Conservation (phyloP, 2,888 invertebrate genomes). For the Poecilus cupreus region DNA sequence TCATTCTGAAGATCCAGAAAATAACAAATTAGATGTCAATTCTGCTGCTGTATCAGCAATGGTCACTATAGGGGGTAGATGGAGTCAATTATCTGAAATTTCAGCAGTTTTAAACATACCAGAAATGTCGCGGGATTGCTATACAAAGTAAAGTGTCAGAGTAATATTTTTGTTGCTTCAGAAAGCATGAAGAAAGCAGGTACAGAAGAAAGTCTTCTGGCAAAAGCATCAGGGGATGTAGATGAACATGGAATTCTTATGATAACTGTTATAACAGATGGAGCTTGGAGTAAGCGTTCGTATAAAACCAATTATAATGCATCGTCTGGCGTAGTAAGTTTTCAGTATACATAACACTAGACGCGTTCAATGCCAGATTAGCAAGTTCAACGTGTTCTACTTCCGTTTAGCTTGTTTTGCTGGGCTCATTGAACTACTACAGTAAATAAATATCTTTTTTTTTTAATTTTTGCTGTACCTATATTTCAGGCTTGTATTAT, state of each 20-base stretch:
- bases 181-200: not conserved
- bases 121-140: not conserved
- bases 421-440: too few species aligned
- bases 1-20: not conserved
- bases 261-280: slow-evolving; percentile 4
- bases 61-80: not conserved
- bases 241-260: not conserved
- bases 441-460: not conserved
- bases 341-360: too few species aligned
- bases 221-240: not conserved
- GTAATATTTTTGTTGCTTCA: not conserved
- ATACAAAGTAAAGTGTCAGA: not conserved
- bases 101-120: not conserved
- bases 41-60: not conserved
- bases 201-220: not conserved
- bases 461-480: not conserved
- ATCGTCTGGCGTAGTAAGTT: slow-evolving; percentile 11
- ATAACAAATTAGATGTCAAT: not conserved
- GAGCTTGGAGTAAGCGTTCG: slow-evolving; percentile 12
- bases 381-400: too few species aligned
- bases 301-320: slow-evolving; percentile 5
- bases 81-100: not conserved
- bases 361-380: too few species aligned
- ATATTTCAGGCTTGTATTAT: not conserved
- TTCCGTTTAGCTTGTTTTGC: too few species aligned